These are phyloP conservation scores for Drosophila rellima DNA, from an alignment of 2,888 invertebrate species.

Conservation along the genomic window DNA sequence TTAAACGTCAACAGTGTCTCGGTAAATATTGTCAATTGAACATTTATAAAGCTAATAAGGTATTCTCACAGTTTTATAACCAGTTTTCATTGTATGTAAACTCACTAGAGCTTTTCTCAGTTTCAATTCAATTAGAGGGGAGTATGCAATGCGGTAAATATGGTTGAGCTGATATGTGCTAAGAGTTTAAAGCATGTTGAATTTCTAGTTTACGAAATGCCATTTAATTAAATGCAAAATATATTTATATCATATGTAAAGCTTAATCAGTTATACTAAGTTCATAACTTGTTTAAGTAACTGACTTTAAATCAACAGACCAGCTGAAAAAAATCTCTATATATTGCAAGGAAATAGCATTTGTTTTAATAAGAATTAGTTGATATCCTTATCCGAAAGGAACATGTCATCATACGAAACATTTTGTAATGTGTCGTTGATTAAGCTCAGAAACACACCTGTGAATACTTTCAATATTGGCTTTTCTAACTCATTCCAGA, in stretches of 20 bases:
- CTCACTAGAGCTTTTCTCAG: slow-evolving; percentile 1
- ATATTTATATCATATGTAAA: not conserved
- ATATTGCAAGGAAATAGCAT: not conserved
- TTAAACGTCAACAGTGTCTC: not conserved
- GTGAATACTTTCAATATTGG: slow-evolving; percentile 55
- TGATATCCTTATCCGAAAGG: slow-evolving; percentile 24
- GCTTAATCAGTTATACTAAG: not conserved
- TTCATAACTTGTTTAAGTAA: not conserved
- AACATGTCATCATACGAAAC: slow-evolving; percentile 69
- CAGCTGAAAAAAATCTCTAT: not conserved
- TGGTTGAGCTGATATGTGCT: not conserved
- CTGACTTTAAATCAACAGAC: not conserved
- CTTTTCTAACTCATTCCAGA: slow-evolving; percentile 67
- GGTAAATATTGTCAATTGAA: slow-evolving; percentile 2
- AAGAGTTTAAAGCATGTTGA: not conserved
- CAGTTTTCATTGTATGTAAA: slow-evolving; percentile 31
- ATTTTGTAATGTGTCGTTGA: slow-evolving; percentile 53
- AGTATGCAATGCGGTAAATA: slow-evolving; percentile 6
- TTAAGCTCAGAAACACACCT: slow-evolving; percentile 49
- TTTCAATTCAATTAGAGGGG: slow-evolving; percentile 8
- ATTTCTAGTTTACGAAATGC: slow-evolving; percentile 3
- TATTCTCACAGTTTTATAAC: slow-evolving; percentile 37
- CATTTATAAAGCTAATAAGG: slow-evolving; percentile 25
- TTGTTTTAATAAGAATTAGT: not conserved
- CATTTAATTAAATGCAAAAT: not conserved